Evolutionary conservation across 2,797 vertebrate species (phyloP), one percentile per base, ranked within the genome.

Genomic region (Pangasius larnaudii): DNA sequence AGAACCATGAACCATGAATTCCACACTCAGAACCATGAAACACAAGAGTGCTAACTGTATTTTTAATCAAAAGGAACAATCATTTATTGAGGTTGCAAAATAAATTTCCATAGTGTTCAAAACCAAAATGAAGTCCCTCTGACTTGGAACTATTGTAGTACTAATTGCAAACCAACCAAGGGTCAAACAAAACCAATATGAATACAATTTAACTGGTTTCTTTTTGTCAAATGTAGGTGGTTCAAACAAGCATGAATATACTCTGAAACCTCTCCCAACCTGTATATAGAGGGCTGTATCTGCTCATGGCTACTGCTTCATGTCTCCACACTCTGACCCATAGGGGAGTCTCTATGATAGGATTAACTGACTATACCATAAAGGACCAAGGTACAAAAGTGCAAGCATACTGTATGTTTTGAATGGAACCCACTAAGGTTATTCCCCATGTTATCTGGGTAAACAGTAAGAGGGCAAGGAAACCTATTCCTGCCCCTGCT

Each of bases 251-350:
- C 19, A 56, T n/a, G 39, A 72, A 63, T 86, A 71, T 87, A 83
- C 85, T 79, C 82, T 88, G 82, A 63, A 89, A 33, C 42, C 0
- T 11, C 39, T 84, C 91, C 80, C 74, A 63, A 51, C 27, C 59
- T 9, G 9, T 46, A 90, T 89, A 84, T 85, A 82, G 16, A 61
- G 84, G 69, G 36, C 36, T 46, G 42, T 81, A 51, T 72, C 10
- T 89, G 82, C 83, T 33, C 24, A 71, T 42, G 30, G 39, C 42
- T 74, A 51, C 78, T 56, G 46, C 80, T 61, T 75, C 67, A 61
- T 79, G 51, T 51, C 33, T 72, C 22, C 0, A 33, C 14, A 46
- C 51, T n/a, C 58, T 85, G 85, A 86, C 80, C 74, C 59, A 77
- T 8, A 49, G n/a, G 8, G 51, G 42, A 42, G 42, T 36, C 59